phyloP scores from a whole-genome alignment of 30 jellyfish, hydroid and myxozoan genomes.

The Aurelia sp. region DNA sequence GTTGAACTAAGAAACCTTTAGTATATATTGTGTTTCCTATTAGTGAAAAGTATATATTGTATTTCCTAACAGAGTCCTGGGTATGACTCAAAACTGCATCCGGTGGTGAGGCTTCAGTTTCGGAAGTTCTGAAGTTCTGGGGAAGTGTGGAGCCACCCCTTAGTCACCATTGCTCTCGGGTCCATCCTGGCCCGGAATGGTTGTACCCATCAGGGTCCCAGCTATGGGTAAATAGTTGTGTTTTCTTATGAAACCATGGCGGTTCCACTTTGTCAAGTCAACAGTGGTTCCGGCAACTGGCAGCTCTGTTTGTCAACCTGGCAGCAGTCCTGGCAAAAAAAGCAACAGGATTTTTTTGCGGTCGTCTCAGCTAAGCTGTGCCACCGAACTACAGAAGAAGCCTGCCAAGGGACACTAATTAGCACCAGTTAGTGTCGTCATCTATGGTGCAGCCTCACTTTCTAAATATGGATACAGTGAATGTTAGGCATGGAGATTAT shows the following conservation, averaged over 20 bases:
- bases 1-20: too few relatives aligned
- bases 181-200: slow-evolving; percentile 67
- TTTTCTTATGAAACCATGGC: slow-evolving; percentile 45
- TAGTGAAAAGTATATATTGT: too few relatives aligned
- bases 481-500: slow-evolving; percentile 1
- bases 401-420: slow-evolving; percentile 76
- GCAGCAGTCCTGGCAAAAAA: slow-evolving; percentile 70
- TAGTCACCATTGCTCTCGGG: slow-evolving; percentile 44
- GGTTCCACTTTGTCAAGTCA: slow-evolving; percentile 31
- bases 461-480: slow-evolving; percentile 37
- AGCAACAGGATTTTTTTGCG: slow-evolving; percentile 52
- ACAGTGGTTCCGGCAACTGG: slow-evolving; percentile 52
- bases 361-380: slow-evolving; percentile 78
- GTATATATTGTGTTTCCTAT: too few relatives aligned
- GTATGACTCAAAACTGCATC: slow-evolving; percentile 64
- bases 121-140: slow-evolving; percentile 62
- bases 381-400: slow-evolving; percentile 55
- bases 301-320: slow-evolving; percentile 69
- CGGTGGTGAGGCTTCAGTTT: slow-evolving; percentile 51
- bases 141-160: slow-evolving; percentile 58
- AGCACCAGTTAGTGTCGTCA: slow-evolving; percentile 71
- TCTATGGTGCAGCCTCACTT: slow-evolving; percentile 68
- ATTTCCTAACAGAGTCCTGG: too few relatives aligned
- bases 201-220: slow-evolving; percentile 48
- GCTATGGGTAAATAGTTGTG: slow-evolving; percentile 36